Conservation (phyloP, 1,140 invertebrate genomes). For the Camponotus pennsylvanicus region DNA sequence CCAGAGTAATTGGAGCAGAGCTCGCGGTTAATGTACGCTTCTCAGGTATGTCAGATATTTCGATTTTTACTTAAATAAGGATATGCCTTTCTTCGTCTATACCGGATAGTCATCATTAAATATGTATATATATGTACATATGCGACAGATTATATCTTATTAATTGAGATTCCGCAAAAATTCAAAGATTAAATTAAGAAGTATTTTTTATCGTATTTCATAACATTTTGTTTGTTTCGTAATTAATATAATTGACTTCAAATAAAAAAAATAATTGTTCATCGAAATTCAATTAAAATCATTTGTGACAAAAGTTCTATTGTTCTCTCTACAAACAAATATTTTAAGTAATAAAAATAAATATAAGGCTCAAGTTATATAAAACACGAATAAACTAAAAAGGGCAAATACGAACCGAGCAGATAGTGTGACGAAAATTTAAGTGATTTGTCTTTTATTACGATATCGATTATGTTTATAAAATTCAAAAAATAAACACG, state of each 20-base stretch:
- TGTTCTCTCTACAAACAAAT: slow-evolving; percentile 16
- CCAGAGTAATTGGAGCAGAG: slow-evolving; percentile 59
- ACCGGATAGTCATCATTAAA: background rate
- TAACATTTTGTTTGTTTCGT: slow-evolving; percentile 8
- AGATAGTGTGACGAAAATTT: background rate
- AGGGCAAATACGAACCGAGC: no score
- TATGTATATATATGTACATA: no score
- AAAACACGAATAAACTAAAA: no score
- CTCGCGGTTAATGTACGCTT: slow-evolving; percentile 49
- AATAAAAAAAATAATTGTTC: background rate
- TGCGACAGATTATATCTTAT: background rate
- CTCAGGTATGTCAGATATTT: slow-evolving; percentile 38
- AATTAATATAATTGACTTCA: slow-evolving; percentile 29
- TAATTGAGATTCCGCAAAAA: background rate
- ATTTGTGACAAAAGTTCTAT: background rate
- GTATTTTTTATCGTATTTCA: background rate
- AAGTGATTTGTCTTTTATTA: background rate
- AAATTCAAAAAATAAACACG: background rate
- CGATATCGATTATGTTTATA: background rate
- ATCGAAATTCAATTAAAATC: slow-evolving; percentile 8
- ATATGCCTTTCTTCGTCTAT: slow-evolving; percentile 22
- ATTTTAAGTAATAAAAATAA: background rate
- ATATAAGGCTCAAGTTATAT: no score
- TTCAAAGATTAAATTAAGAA: slow-evolving; percentile 21
- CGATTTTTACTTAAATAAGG: slow-evolving; percentile 65